Percentiles rank a stretch among this genome's conserved stretches.
Evolutionary conservation across 2,888 invertebrate genomes (phyloP).

Genomic region (Epistrophe eligans): DNA sequence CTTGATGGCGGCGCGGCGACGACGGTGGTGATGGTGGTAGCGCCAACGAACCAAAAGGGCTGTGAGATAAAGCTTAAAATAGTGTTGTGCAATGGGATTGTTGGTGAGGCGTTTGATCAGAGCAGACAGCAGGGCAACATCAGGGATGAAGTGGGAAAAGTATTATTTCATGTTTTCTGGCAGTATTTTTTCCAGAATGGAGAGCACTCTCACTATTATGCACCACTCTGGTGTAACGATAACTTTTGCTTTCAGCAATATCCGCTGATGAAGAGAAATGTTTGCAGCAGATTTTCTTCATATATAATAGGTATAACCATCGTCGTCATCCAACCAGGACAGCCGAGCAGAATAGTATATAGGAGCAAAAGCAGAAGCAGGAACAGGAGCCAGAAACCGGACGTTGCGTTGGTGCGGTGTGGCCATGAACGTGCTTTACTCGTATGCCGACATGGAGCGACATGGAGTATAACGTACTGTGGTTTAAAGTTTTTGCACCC

Average conservation of each 20-base stretch:
- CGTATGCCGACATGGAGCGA: constrained; percentile 4
- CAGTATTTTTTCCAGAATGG: constrained; percentile 47
- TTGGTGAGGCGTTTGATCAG: background rate
- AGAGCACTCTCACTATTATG: constrained; percentile 68
- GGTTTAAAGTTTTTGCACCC: constrained; percentile 59
- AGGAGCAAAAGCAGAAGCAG: too few species aligned
- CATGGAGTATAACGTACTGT: constrained; percentile 35
- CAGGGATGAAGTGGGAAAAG: constrained; percentile 1
- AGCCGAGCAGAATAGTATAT: constrained; percentile 3
- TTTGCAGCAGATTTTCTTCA: constrained; percentile 30
- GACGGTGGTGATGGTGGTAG: background rate
- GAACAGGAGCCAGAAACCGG: background rate
- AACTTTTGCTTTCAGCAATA: constrained; percentile 75
- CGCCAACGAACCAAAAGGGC: constrained; percentile 55
- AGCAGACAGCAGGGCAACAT: background rate
- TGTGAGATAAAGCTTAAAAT: constrained; percentile 55
- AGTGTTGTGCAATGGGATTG: background rate
- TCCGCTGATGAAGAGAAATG: constrained; percentile 70
- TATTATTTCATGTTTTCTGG: constrained; percentile 61
- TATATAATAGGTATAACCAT: background rate
- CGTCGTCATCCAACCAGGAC: constrained; percentile 3
- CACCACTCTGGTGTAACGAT: constrained; percentile 29
- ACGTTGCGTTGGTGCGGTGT: background rate
- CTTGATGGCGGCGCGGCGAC: background rate
- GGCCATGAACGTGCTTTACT: constrained; percentile 27